A percentile compares a stretch with the other conserved stretches of the same genome.
These are phyloP conservation scores for Drosophila serrata DNA, from an alignment of 1,140 invertebrate species.

Conservation along the genomic window DNA sequence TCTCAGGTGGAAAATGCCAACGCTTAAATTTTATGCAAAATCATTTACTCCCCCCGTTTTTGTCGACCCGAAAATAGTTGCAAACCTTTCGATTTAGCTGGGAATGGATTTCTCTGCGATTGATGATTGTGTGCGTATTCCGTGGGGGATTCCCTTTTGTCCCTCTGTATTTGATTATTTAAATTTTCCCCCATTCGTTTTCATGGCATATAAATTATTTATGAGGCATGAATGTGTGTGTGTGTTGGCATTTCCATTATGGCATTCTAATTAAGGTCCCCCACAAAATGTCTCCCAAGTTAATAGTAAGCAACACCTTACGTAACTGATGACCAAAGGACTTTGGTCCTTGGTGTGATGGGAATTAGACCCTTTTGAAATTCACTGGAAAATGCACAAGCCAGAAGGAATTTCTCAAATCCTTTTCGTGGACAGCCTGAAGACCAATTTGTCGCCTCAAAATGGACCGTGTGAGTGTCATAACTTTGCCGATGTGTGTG, in stretches of 20 bases:
- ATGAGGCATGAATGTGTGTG: conserved; percentile 47
- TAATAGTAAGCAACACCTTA: conserved; percentile 19
- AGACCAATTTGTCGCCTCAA: conserved; percentile 64
- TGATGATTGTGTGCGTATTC: conserved; percentile 26
- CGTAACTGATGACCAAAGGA: conserved; percentile 61
- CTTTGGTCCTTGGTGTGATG: conserved; percentile 24
- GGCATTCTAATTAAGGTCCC: conserved; percentile 74
- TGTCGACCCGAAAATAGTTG: conserved; percentile 18
- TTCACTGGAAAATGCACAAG: conserved; percentile 31
- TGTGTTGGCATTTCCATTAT: conserved; percentile 43
- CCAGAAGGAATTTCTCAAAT: conserved; percentile 13
- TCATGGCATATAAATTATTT: conserved; percentile 74
- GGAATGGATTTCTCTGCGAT: conserved; percentile 19
- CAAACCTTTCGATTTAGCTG: conserved; percentile 33
- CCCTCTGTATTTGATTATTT: conserved; percentile 72
- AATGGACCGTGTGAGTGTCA: conserved; percentile 53
- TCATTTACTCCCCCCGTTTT: conserved; percentile 45
- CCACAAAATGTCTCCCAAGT: conserved; percentile 60
- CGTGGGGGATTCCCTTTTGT: conserved; percentile 5
- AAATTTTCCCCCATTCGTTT: conserved; percentile 67
- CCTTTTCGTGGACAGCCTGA: conserved; percentile 45
- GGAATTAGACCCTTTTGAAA: conserved; percentile 24
- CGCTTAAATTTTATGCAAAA: conserved; percentile 60
- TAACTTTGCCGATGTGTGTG: conserved; percentile 42
- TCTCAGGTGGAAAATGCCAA: conserved; percentile 34